Percentiles rank a stretch among this genome's conserved stretches.
Evolutionary conservation across 30 jellyfish, hydroid and myxozoan species (phyloP).

Genomic region (Mastigias papua): DNA sequence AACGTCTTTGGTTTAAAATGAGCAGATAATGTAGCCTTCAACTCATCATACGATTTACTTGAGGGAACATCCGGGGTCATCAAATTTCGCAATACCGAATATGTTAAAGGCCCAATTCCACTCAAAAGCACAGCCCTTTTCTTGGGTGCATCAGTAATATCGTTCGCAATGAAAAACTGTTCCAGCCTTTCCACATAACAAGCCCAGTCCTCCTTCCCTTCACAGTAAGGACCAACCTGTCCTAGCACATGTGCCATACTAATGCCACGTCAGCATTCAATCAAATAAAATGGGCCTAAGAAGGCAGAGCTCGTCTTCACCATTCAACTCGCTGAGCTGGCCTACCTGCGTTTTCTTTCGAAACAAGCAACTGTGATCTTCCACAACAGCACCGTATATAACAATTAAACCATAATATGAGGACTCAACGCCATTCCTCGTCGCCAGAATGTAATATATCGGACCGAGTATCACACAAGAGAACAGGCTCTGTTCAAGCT

Average conservation of each 20-base stretch:
- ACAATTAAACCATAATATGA: conserved; percentile 31
- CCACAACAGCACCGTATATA: not conserved
- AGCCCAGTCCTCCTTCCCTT: conserved; percentile 47
- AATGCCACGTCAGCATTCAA: conserved; percentile 48
- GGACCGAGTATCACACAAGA: not conserved
- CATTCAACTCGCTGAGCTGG: conserved; percentile 40
- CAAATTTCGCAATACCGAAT: conserved; percentile 17
- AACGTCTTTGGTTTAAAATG: conserved; percentile 44
- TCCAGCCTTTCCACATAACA: conserved; percentile 62
- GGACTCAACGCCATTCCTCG: conserved; percentile 29
- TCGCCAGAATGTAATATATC: conserved; percentile 39
- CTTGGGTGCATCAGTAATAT: conserved; percentile 38
- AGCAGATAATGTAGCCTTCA: conserved; percentile 6
- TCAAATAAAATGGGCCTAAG: conserved; percentile 29
- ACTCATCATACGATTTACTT: conserved; percentile 41
- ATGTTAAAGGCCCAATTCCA: conserved; percentile 45
- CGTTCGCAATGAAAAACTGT: conserved; percentile 44
- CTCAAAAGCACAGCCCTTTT: conserved; percentile 27
- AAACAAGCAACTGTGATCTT: no score
- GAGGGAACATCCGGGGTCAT: conserved; percentile 46
- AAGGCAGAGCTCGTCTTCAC: conserved; percentile 44
- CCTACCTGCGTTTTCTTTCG: not conserved
- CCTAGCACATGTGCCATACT: conserved; percentile 5
- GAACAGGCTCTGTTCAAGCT: not conserved
- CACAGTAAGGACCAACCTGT: conserved; percentile 39